A percentile compares a stretch with the other conserved stretches of the same genome.
phyloP scores from a whole-genome alignment of 2,113 vertebrate species.

The Grantiella picta region DNA sequence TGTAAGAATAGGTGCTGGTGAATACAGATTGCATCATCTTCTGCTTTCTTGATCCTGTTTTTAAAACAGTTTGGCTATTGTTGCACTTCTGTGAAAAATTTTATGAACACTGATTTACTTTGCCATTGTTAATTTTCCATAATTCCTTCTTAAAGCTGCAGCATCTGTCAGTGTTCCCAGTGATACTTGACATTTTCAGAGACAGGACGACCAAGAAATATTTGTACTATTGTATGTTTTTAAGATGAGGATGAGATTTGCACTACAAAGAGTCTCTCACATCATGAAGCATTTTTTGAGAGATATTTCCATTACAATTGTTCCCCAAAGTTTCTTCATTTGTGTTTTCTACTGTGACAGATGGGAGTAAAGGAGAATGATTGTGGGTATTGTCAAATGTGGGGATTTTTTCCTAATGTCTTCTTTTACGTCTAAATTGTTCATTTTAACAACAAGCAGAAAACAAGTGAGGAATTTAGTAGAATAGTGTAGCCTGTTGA shows the following conservation, averaged over 20 bases:
- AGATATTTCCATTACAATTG: not conserved
- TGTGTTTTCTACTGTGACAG: not conserved
- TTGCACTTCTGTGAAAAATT: not conserved
- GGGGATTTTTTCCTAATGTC: not conserved
- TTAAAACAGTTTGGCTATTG: not conserved
- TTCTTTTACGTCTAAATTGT: not conserved
- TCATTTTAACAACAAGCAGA: not conserved
- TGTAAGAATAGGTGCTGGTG: not conserved
- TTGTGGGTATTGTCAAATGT: not conserved
- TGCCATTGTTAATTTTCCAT: not conserved
- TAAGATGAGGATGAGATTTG: not conserved
- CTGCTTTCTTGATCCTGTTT: not conserved
- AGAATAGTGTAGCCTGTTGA: not conserved
- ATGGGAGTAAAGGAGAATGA: not conserved
- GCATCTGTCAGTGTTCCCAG: not conserved
- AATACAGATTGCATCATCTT: not conserved
- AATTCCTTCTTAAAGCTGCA: not conserved
- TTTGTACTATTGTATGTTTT: not conserved
- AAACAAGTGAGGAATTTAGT: not conserved
- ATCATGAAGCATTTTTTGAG: not conserved
- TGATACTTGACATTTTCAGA: not conserved
- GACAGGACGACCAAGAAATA: not conserved
- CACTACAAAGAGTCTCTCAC: not conserved
- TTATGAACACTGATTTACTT: not conserved
- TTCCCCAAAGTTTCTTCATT: not conserved